Percentiles rank a stretch among this genome's conserved stretches.
These are phyloP conservation scores for Nasua narica DNA, from an alignment of 2,797 vertebrate genomes.

Conservation along the genomic window DNA sequence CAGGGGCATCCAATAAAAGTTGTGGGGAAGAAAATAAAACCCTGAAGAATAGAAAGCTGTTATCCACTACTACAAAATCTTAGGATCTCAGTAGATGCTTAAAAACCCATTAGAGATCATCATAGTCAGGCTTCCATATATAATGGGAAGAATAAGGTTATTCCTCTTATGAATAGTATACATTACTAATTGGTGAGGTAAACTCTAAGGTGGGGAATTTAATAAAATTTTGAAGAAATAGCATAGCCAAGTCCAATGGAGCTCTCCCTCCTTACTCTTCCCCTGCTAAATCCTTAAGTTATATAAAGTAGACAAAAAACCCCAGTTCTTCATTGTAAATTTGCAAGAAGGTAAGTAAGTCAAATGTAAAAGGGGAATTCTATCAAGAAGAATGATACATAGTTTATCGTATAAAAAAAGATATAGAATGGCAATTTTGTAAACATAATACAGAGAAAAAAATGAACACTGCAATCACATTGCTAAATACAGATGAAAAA, in stretches of 20 bases:
- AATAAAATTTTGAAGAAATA: not conserved
- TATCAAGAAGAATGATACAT: not conserved
- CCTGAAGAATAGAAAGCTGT: not conserved
- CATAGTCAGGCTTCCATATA: not conserved
- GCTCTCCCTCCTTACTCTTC: accelerated
- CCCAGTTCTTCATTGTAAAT: not conserved
- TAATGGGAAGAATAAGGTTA: not conserved
- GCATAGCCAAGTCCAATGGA: not conserved
- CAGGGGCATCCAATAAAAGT: not conserved
- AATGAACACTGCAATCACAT: not conserved
- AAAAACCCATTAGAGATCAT: not conserved
- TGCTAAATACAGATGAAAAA: not conserved
- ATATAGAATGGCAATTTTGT: not conserved
- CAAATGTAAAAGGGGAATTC: not conserved
- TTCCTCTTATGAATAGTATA: not conserved
- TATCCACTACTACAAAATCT: not conserved
- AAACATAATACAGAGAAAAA: not conserved
- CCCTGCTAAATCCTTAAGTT: not conserved
- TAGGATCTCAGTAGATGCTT: not conserved
- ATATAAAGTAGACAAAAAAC: not conserved
- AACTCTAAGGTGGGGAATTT: not conserved
- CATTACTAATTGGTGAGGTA: not conserved
- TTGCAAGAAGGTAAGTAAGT: not conserved
- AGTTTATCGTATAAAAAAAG: not conserved
- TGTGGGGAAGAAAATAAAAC: not conserved